Conservation (phyloP, 2,797 vertebrate genomes). For the Rhinella marina region DNA sequence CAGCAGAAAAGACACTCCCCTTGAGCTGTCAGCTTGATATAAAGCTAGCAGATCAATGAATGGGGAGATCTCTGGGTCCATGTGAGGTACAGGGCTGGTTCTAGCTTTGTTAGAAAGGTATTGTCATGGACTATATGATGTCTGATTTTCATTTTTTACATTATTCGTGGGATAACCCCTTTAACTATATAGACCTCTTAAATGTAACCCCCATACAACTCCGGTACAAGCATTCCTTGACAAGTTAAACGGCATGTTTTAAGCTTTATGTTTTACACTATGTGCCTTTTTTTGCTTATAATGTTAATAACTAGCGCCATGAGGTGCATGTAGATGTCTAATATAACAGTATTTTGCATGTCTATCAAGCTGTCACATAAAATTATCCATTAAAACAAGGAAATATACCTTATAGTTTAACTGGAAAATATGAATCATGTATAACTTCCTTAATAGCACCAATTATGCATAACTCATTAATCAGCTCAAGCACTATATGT, state of each 20-base stretch:
- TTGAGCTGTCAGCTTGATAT: too few relatives aligned
- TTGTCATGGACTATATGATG: too few relatives aligned
- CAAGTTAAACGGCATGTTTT: neutral
- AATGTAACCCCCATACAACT: neutral
- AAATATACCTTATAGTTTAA: constrained; percentile 27
- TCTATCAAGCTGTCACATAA: constrained; percentile 45
- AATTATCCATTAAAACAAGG: constrained; percentile 17
- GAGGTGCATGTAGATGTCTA: constrained; percentile 11
- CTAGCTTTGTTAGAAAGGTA: too few relatives aligned
- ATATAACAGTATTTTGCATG: constrained; percentile 37
- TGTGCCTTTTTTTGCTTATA: constrained; percentile 1
- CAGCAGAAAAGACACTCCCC: too few relatives aligned
- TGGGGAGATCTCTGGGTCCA: too few relatives aligned
- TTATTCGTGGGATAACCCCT: too few relatives aligned
- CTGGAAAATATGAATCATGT: constrained; percentile 29
- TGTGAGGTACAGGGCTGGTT: too few relatives aligned
- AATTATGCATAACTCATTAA: constrained; percentile 37
- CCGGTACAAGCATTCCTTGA: neutral
- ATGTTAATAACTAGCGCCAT: constrained; percentile 32
- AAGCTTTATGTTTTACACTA: neutral
- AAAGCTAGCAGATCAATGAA: too few relatives aligned
- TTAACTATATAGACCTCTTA: neutral
- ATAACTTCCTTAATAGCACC: constrained; percentile 1
- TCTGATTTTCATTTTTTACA: too few relatives aligned
- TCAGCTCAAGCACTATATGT: neutral